A percentile compares a stretch with the other conserved stretches of the same genome.
These are phyloP conservation scores for Lepus americanus DNA, from an alignment of 2,113 vertebrate species.

Conservation along the genomic window DNA sequence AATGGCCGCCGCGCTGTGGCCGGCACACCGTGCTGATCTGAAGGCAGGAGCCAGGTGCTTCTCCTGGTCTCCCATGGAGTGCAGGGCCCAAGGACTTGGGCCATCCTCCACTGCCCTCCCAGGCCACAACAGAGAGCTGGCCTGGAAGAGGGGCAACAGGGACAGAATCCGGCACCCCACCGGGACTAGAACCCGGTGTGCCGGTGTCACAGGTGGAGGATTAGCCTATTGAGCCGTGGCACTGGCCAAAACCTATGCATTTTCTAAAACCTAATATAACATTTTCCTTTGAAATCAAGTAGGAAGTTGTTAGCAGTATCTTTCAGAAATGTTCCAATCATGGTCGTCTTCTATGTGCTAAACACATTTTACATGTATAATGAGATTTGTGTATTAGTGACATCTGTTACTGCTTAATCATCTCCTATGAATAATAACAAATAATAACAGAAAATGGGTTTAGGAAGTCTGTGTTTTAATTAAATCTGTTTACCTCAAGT, in stretches of 20 bases:
- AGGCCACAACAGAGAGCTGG: too few relatives aligned
- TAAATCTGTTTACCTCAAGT: constrained; percentile 79
- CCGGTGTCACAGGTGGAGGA: too few relatives aligned
- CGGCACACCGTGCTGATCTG: too few relatives aligned
- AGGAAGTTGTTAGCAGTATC: constrained; percentile 63
- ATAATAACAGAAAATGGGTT: constrained; percentile 82
- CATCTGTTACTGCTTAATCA: constrained; percentile 83
- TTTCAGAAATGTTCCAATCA: constrained; percentile 75
- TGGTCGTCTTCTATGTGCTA: constrained; percentile 57
- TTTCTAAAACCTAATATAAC: constrained; percentile 59
- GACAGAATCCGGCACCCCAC: too few relatives aligned
- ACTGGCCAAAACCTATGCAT: background rate
- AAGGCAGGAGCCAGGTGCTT: too few relatives aligned
- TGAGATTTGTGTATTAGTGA: constrained; percentile 76
- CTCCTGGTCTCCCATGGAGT: too few relatives aligned
- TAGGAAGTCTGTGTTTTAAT: constrained; percentile 81
- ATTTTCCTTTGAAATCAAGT: constrained; percentile 54
- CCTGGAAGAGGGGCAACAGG: too few relatives aligned
- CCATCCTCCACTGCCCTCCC: too few relatives aligned
- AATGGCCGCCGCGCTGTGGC: too few relatives aligned
- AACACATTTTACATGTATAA: constrained; percentile 75
- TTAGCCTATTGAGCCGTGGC: too few relatives aligned
- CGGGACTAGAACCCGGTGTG: too few relatives aligned
- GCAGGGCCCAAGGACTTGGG: too few relatives aligned
- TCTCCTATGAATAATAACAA: constrained; percentile 77